Evolutionary conservation across 2,113 vertebrate species (phyloP), one percentile per base, ranked within the genome.

Genomic region (Tenrec ecaudatus): DNA sequence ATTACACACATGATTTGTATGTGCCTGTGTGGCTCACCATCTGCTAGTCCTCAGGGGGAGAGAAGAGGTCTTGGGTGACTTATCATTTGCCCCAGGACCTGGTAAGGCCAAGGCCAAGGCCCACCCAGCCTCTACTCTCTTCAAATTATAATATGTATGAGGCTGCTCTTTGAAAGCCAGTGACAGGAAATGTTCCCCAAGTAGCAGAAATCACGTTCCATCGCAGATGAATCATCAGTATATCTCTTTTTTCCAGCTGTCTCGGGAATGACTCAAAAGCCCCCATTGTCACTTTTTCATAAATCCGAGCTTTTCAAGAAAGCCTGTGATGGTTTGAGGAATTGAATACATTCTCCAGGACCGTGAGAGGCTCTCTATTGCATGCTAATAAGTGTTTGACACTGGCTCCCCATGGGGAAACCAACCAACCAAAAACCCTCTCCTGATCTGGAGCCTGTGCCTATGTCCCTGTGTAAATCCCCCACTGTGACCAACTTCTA

Each of bases 401-500:
- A 36, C 62, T 1, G n/a, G 10, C 27, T 57, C 38, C 79, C 16
- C 25, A 27, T 31, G 57, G 47, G 31, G 78, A 31, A 40, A 82
- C 25, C 68, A 36, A 22, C 20, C 47, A 53, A 53, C 47, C 47
- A 53, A 53, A 53, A 53, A 53, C 47, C 40, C 47, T 53, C 47
- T 53, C 38, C 53, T 68, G 8, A 85, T 58, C 43, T 60, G 64
- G 40, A 47, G 9, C 69, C 36, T 73, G 53, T 75, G 16, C 68
- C 77, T 36, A 19, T 82, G 83, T 89, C 64, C 73, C 58, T 85
- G 53, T 69, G 4, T 85, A 88, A 75, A 33, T 69, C 33, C 88
- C 33, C 40, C 25, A 29, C 68, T 10, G 10, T 19, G 60, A 81
- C 40, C n/a, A 40, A 11, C 73, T 75, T 89, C 66, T 43, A 43